Evolutionary conservation across 2,888 invertebrate species (phyloP).

Genomic region (Mylabris sibirica): DNA sequence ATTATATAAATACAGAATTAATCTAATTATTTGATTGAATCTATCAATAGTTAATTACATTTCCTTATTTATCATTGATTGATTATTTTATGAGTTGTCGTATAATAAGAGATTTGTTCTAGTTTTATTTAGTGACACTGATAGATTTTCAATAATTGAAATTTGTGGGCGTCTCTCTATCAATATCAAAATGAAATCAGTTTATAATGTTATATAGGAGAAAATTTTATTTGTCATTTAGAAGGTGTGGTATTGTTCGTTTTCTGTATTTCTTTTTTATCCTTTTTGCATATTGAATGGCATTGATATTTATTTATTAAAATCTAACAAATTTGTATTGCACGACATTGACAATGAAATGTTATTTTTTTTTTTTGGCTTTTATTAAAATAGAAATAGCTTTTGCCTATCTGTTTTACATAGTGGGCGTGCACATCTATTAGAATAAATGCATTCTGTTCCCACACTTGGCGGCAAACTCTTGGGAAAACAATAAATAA

Average conservation of each 20-base stretch:
- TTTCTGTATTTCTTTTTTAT: background rate
- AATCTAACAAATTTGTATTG: slow-evolving; percentile 24
- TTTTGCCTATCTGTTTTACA: slow-evolving; percentile 40
- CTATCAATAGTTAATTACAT: background rate
- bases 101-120: background rate
- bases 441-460: slow-evolving; percentile 44
- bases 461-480: slow-evolving; percentile 39
- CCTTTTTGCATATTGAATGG: slow-evolving; percentile 19
- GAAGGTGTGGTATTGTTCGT: background rate
- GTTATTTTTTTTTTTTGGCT: slow-evolving; percentile 19
- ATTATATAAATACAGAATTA: background rate
- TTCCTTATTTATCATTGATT: background rate
- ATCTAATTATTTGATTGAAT: background rate
- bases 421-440: slow-evolving; percentile 43
- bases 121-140: background rate
- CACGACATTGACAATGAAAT: slow-evolving; percentile 46
- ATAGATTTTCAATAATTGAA: slow-evolving; percentile 8
- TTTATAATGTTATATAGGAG: background rate
- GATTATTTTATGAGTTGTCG: background rate
- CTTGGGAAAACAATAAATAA: slow-evolving; percentile 38
- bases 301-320: slow-evolving; percentile 24
- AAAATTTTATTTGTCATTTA: background rate
- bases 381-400: background rate
- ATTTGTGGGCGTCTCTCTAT: background rate
- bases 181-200: background rate